These are phyloP conservation scores for Mythimna ferrago DNA, from an alignment of 2,888 invertebrate species.

Conservation along the genomic window DNA sequence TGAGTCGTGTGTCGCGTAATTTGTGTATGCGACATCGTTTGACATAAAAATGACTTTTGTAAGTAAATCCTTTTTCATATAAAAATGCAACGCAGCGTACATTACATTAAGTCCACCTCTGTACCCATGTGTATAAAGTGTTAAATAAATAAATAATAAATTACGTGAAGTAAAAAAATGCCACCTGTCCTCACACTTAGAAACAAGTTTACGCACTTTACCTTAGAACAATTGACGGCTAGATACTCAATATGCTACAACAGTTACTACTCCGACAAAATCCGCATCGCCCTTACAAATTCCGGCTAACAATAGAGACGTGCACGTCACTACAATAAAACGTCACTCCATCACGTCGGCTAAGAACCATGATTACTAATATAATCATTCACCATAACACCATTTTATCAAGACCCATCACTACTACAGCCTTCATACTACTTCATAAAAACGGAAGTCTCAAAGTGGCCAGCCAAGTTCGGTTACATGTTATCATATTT, in stretches of 20 bases:
- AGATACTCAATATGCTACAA: background rate
- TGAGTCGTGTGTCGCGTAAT: too few species aligned
- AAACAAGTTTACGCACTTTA: background rate
- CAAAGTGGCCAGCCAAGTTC: conserved; percentile 40
- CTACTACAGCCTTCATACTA: conserved; percentile 12
- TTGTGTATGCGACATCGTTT: too few species aligned
- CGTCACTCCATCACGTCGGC: conserved; percentile 66
- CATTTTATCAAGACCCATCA: conserved; percentile 65
- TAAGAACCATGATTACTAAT: conserved; percentile 73
- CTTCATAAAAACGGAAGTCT: conserved; percentile 14
- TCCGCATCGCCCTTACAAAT: conserved; percentile 14
- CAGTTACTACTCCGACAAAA: background rate
- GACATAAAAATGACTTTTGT: too few species aligned
- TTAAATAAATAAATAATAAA: too few species aligned
- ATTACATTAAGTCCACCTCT: too few species aligned
- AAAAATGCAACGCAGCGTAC: too few species aligned
- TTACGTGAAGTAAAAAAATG: too few species aligned
- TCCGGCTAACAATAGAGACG: conserved; percentile 68
- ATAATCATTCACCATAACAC: conserved; percentile 76
- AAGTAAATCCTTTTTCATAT: too few species aligned
- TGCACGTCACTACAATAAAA: conserved; percentile 61
- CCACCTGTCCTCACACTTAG: background rate
- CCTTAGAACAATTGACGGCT: background rate
- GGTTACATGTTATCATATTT: conserved; percentile 62
- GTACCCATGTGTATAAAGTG: too few species aligned